Conservation (phyloP, 2,888 invertebrate genomes). For the Dasypogon diadema region DNA sequence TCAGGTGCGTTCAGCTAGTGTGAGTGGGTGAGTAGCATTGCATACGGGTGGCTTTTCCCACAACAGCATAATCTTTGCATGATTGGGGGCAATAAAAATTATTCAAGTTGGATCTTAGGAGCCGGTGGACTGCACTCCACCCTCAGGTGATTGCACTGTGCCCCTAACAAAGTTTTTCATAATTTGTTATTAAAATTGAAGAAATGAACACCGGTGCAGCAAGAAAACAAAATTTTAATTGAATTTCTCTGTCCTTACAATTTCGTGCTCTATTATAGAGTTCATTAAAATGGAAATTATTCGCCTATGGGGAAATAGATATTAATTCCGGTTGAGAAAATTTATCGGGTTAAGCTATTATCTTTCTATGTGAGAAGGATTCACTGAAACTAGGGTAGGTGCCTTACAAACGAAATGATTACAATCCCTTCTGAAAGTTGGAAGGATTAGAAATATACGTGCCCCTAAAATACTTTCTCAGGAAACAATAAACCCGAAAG, state of each 20-base stretch:
- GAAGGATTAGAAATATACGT: too few species aligned
- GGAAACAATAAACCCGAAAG: conserved; percentile 34
- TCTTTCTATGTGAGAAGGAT: too few species aligned
- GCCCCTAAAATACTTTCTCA: conserved; percentile 10
- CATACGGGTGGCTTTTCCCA: conserved; percentile 35
- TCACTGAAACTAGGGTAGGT: too few species aligned
- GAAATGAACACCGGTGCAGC: neutral
- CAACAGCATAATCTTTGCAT: conserved; percentile 46
- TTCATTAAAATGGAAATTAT: neutral
- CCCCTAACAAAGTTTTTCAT: conserved; percentile 35
- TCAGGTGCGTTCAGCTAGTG: neutral
- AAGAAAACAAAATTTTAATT: conserved; percentile 34
- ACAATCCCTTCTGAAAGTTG: too few species aligned
- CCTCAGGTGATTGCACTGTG: conserved; percentile 33
- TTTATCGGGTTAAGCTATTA: neutral
- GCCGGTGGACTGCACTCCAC: neutral
- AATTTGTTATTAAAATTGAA: conserved; percentile 46
- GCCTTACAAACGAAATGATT: conserved; percentile 1
- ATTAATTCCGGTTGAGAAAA: neutral
- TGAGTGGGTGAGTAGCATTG: neutral
- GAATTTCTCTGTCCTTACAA: conserved; percentile 17
- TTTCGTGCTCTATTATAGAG: neutral
- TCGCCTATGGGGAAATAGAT: neutral
- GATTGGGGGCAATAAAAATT: conserved; percentile 51
- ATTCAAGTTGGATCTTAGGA: conserved; percentile 22